Conservation (phyloP, 2,888 invertebrate genomes). For the Ditylenchus weischeri region DNA sequence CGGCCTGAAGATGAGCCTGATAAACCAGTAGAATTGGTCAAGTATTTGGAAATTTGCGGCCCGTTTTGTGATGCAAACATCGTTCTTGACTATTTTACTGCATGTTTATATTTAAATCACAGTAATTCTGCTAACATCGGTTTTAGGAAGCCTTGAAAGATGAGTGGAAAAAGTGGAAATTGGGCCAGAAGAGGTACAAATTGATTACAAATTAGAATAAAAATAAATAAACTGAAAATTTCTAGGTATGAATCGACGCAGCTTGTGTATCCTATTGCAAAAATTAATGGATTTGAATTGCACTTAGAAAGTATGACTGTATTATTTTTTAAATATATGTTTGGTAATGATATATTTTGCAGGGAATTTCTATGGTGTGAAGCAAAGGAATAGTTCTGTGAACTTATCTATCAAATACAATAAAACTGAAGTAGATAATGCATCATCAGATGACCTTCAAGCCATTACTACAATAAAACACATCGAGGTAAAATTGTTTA, state of each 20-base stretch:
- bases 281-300: conserved; percentile 40
- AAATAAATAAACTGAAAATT: too few relatives aligned
- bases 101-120: neutral
- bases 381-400: neutral
- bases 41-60: conserved; percentile 50
- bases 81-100: conserved; percentile 39
- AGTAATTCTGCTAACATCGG: neutral
- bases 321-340: conserved; percentile 34
- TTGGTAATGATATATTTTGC: neutral
- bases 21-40: conserved; percentile 18
- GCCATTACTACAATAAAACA: conserved; percentile 36
- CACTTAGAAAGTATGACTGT: conserved; percentile 47
- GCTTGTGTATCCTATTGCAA: conserved; percentile 48
- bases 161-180: conserved; percentile 13
- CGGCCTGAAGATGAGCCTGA: neutral
- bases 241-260: conserved; percentile 21
- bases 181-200: conserved; percentile 18
- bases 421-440: neutral
- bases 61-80: conserved; percentile 51
- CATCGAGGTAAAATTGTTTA: conserved; percentile 33
- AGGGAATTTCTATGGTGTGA: conserved; percentile 6
- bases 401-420: neutral
- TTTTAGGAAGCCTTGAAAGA: conserved; percentile 20
- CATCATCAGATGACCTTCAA: neutral
- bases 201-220: too few relatives aligned